phyloP scores from a whole-genome alignment of 2,888 invertebrate genomes.

The Anoplius nigerrimus region DNA sequence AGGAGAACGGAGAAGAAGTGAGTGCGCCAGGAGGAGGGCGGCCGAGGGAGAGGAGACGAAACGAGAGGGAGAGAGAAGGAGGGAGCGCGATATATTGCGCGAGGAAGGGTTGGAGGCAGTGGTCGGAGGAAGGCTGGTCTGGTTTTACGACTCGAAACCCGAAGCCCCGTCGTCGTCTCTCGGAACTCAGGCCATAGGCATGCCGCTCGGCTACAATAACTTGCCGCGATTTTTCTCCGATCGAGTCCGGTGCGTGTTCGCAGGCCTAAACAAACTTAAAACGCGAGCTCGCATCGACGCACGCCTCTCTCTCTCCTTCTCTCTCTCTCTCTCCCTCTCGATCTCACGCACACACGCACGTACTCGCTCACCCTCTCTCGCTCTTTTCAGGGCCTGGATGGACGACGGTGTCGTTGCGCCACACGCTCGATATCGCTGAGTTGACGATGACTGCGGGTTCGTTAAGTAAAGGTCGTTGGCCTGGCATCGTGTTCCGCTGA shows the following conservation, averaged over 20 bases:
- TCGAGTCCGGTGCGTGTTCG: conserved; percentile 46
- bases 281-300: conserved; percentile 5
- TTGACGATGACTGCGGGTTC: too few relatives aligned
- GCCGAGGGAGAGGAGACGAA: conserved; percentile 4
- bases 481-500: too few relatives aligned
- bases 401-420: too few relatives aligned
- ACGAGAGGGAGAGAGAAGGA: conserved; percentile 35
- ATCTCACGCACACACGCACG: too few relatives aligned
- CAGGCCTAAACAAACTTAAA: conserved; percentile 50
- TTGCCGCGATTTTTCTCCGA: conserved; percentile 48
- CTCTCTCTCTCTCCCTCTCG: too few relatives aligned
- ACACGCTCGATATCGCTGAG: too few relatives aligned
- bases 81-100: conserved; percentile 27
- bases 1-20: too few relatives aligned
- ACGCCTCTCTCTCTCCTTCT: too few relatives aligned
- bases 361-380: too few relatives aligned
- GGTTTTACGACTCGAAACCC: conserved; percentile 67
- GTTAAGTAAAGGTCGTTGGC: too few relatives aligned
- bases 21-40: neutral
- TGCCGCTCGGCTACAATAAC: conserved; percentile 39
- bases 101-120: conserved; percentile 31
- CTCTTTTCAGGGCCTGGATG: too few relatives aligned
- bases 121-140: conserved; percentile 41
- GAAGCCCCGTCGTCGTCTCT: conserved; percentile 48
- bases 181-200: conserved; percentile 29